Evolutionary conservation across 2,888 invertebrate genomes (phyloP), one percentile per base, ranked within the genome.

Genomic region (Alcis repandata): DNA sequence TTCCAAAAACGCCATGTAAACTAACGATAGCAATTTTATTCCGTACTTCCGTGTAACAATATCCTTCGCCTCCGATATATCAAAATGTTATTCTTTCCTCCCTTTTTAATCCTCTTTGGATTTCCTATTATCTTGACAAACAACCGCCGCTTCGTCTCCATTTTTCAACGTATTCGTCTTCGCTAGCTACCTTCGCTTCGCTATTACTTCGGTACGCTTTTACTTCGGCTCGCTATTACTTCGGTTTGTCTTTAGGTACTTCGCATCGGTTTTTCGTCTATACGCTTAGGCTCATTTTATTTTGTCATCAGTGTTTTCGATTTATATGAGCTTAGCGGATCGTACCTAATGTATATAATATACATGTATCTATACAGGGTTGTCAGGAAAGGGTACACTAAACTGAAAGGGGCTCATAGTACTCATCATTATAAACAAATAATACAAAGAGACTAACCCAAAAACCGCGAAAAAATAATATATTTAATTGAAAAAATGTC

Each of bases 91-190:
- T 63, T 56, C n/a, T 33, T 57, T 46, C 58, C 58, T 56, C 48
- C 46, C 59, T 33, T 59, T 63, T 63, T 59, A 64, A 64, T 64
- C 59, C 59, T 59, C 53, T 59, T 64, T 64, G 56, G 49, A 56
- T 59, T 59, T 59, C 43, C 54, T 51, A 64, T 64, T 59, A 64
- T 59, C 59, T 41, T 49, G 59, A 64, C 59, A 59, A 59, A 64
- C 59, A 51, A 40, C 54, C 52, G 36, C 15, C 64, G 59, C 43
- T 64, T 38, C 54, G 38, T 64, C 64, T 64, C 32, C 59, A 59
- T 59, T 54, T 64, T 54, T 64, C 59, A 59, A 59, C 43, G 48
- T 49, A 36, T 22, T 49, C 57, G 46, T 45, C 45, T 52, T 53
- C n/a, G 41, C 32, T 54, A 27, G n/a, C n/a, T 27, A 54, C 54